Percentiles rank a stretch among this genome's conserved stretches.
These are phyloP conservation scores for Myiotriccus ornatus DNA, from an alignment of 2,797 vertebrate genomes.

Conservation along the genomic window DNA sequence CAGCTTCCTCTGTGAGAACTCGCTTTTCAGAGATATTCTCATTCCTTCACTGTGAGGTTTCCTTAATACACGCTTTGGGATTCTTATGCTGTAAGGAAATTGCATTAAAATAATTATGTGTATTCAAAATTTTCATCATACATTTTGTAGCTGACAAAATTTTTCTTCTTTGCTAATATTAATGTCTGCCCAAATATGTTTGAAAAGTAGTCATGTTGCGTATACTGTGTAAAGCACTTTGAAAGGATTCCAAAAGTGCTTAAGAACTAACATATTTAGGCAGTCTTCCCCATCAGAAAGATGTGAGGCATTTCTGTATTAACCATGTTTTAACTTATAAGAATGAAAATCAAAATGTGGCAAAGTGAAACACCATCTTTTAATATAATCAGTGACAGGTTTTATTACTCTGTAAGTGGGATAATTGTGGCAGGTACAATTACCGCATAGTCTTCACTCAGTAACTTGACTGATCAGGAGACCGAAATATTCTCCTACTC, in stretches of 20 bases:
- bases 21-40: background rate
- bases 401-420: background rate
- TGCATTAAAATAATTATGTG: background rate
- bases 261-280: background rate
- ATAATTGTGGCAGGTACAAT: background rate
- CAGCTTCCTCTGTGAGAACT: background rate
- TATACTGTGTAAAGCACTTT: background rate
- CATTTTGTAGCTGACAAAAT: background rate
- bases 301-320: background rate
- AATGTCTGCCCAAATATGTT: background rate
- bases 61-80: background rate
- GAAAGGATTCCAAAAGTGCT: background rate
- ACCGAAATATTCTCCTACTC: background rate
- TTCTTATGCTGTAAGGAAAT: background rate
- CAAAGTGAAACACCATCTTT: background rate
- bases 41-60: background rate
- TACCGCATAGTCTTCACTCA: background rate
- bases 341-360: conserved; percentile 6
- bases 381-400: background rate
- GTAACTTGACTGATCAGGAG: background rate
- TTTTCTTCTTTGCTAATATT: background rate
- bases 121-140: background rate
- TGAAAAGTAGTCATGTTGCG: background rate
- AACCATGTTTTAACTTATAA: conserved; percentile 16
- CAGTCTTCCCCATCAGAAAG: background rate